These are phyloP conservation scores for Myzus persicae DNA, from an alignment of 1,140 invertebrate genomes.

Conservation along the genomic window DNA sequence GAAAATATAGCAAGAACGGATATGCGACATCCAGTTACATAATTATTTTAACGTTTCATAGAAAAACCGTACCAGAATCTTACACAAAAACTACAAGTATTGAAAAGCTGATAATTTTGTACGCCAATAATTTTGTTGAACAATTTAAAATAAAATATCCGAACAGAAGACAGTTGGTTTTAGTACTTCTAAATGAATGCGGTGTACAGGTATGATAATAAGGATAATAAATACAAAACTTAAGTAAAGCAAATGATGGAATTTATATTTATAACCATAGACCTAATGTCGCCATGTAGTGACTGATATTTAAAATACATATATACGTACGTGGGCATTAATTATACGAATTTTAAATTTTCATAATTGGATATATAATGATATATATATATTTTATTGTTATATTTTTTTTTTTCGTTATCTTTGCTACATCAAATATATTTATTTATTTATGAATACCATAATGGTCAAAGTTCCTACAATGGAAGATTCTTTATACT, in stretches of 20 bases:
- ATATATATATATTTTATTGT: neutral
- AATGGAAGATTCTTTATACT: too few relatives aligned
- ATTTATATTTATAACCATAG: neutral
- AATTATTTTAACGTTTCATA: neutral
- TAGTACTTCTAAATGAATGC: conserved; percentile 84
- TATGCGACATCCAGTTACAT: neutral
- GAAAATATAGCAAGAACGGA: neutral
- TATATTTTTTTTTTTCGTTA: too few relatives aligned
- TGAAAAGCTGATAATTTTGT: conserved; percentile 78
- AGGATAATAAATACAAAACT: neutral
- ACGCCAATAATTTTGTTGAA: conserved; percentile 83
- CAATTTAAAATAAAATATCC: conserved; percentile 77
- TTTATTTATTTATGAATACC: too few relatives aligned
- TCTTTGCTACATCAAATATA: too few relatives aligned
- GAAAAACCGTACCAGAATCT: conserved; percentile 67
- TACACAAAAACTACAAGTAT: conserved; percentile 79
- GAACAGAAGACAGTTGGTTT: conserved; percentile 74
- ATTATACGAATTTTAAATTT: neutral
- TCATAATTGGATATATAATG: neutral
- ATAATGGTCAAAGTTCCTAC: too few relatives aligned
- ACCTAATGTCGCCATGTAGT: neutral
- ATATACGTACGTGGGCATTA: neutral
- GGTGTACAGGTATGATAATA: conserved; percentile 68
- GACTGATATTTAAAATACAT: neutral
- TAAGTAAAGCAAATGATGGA: neutral